phyloP scores from a whole-genome alignment of 2,888 invertebrate genomes.

The Mesorhabditis sp. region DNA sequence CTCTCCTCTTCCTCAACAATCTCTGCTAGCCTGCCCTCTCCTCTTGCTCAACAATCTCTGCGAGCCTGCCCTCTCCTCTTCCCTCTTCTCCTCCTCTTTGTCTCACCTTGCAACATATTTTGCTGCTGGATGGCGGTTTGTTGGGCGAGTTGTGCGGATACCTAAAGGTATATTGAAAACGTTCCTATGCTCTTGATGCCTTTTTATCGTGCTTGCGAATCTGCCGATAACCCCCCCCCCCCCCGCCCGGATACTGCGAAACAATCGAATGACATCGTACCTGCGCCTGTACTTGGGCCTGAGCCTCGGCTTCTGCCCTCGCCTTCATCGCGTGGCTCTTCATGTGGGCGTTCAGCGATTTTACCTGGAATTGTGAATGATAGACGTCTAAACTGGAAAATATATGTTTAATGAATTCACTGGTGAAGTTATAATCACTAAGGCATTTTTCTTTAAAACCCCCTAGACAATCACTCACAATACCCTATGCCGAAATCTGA shows the following conservation, averaged over 20 bases:
- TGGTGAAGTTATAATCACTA: no score
- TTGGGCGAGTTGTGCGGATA: neutral
- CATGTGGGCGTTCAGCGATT: constrained; percentile 99
- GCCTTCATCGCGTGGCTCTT: constrained; percentile 76
- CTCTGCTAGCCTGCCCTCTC: no score
- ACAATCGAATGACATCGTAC: neutral
- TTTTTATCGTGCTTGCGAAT: neutral
- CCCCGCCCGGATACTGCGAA: no score
- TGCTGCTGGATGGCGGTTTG: neutral
- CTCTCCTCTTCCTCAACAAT: no score
- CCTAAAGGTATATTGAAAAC: neutral
- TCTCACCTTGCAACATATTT: neutral
- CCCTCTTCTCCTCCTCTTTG: neutral
- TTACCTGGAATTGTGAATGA: constrained; percentile 57
- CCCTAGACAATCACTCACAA: neutral
- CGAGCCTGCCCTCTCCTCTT: no score
- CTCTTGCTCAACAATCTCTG: no score
- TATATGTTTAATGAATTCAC: neutral
- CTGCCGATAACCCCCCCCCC: neutral
- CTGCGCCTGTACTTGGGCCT: constrained; percentile 32
- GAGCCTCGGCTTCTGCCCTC: constrained; percentile 55
- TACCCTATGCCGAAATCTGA: no score
- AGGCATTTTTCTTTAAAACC: neutral
- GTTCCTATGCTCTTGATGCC: neutral
- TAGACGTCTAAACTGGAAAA: neutral